Conservation (phyloP, 2,797 vertebrate species). For the Esox masquinongy region DNA sequence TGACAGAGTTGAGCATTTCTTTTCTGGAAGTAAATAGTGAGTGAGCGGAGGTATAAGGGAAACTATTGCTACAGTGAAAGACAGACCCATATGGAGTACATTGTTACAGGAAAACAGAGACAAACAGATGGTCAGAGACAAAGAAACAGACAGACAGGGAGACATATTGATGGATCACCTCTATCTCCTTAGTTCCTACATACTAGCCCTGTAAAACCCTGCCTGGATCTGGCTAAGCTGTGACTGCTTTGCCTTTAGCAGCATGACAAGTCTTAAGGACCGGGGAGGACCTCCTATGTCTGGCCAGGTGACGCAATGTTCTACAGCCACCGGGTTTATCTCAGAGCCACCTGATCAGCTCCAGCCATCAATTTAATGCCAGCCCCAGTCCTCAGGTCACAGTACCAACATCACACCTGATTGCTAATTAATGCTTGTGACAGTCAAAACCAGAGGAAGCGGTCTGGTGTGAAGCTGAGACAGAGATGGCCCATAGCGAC, state of each 20-base stretch:
- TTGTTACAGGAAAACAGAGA: neutral
- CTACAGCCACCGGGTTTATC: neutral
- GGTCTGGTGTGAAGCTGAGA: neutral
- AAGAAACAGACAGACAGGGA: slow-evolving; percentile 5
- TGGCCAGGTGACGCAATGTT: neutral
- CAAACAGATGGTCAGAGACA: too few relatives aligned
- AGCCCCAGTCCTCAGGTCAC: slow-evolving; percentile 14
- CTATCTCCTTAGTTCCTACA: neutral
- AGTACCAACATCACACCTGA: neutral
- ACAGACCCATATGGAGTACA: too few relatives aligned
- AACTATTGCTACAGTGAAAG: too few relatives aligned
- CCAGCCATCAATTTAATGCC: neutral
- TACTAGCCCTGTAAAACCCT: neutral
- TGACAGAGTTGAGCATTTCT: neutral
- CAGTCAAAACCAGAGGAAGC: too few relatives aligned
- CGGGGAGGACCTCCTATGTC: neutral
- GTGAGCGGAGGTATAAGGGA: slow-evolving; percentile 2
- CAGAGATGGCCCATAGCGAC: slow-evolving; percentile 1
- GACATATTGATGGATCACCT: neutral
- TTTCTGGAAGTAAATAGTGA: slow-evolving; percentile 13
- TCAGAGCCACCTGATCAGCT: neutral
- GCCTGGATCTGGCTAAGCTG: neutral
- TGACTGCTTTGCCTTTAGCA: slow-evolving; percentile 3
- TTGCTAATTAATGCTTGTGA: slow-evolving; percentile 7
- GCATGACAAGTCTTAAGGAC: neutral